Percentiles rank a stretch among this genome's conserved stretches.
Evolutionary conservation across 2,113 vertebrate genomes (phyloP).

Genomic region (Cochlearius cochlearius): DNA sequence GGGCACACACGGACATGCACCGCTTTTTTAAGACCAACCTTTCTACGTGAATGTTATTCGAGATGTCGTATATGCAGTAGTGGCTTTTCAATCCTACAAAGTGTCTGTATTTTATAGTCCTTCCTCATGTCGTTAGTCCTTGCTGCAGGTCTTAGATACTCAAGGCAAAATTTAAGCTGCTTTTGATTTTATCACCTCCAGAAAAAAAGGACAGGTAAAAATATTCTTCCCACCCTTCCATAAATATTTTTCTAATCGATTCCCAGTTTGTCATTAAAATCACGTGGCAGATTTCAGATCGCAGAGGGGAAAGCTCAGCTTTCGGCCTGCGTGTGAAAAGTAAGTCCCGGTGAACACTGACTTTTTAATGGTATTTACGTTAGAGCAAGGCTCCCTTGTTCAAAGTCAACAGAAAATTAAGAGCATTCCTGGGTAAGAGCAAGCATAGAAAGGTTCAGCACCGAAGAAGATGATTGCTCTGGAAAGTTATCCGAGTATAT

Average conservation of each 20-base stretch:
- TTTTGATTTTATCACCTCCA: background rate
- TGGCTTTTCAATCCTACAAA: background rate
- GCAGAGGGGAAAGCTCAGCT: background rate
- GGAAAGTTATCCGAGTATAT: background rate
- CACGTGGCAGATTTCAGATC: background rate
- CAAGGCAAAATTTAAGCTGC: background rate
- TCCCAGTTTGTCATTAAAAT: background rate
- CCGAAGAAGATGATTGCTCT: background rate
- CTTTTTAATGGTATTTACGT: background rate
- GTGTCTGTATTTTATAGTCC: background rate
- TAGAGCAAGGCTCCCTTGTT: background rate
- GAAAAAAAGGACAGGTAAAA: background rate
- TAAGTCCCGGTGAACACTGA: background rate
- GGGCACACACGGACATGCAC: accelerated
- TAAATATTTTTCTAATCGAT: background rate
- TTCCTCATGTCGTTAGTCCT: background rate
- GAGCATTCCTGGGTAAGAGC: background rate
- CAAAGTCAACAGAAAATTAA: background rate
- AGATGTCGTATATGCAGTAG: too few relatives aligned
- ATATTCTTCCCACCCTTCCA: background rate
- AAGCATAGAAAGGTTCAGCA: background rate
- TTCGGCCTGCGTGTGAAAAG: background rate
- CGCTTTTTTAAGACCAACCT: background rate
- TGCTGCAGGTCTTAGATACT: background rate
- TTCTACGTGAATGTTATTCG: background rate